Evolutionary conservation across 1,140 invertebrate species (phyloP).

Genomic region (Sweltsa coloradensis): DNA sequence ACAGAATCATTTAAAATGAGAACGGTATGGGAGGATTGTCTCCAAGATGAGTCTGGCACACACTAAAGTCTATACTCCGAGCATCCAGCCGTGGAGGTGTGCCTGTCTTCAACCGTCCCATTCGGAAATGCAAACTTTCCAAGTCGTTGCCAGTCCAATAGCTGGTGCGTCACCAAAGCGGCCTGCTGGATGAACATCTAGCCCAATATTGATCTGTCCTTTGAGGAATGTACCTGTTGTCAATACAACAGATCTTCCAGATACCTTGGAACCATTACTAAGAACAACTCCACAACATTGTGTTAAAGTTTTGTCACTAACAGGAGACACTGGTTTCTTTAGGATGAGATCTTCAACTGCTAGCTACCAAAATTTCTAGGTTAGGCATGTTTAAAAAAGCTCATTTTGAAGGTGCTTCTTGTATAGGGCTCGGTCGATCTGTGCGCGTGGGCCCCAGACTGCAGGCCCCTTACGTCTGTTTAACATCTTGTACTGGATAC

Average conservation of each 20-base stretch:
- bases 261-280: slow-evolving; percentile 50
- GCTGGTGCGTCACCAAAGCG: slow-evolving; percentile 72
- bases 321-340: slow-evolving; percentile 23
- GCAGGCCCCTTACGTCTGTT: slow-evolving; percentile 74
- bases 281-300: slow-evolving; percentile 47
- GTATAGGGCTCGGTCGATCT: slow-evolving; percentile 80
- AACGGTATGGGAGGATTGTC: slow-evolving; percentile 70
- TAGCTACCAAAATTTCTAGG: slow-evolving; percentile 55
- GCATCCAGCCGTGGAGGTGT: slow-evolving; percentile 75
- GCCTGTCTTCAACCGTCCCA: slow-evolving; percentile 85
- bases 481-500: slow-evolving; percentile 61
- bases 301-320: slow-evolving; percentile 10
- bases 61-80: slow-evolving; percentile 59
- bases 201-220: slow-evolving; percentile 79
- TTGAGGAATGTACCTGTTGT: slow-evolving; percentile 91
- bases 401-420: slow-evolving; percentile 72
- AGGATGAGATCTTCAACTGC: slow-evolving; percentile 78
- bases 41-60: slow-evolving; percentile 37
- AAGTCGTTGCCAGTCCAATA: slow-evolving; percentile 72
- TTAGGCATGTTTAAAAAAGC: slow-evolving; percentile 49
- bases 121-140: slow-evolving; percentile 51
- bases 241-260: slow-evolving; percentile 59
- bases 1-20: slow-evolving; percentile 78
- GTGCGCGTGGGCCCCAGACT: slow-evolving; percentile 82
- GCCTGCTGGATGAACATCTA: slow-evolving; percentile 67